These are phyloP conservation scores for Xylocopa sonorina DNA, from an alignment of 1,140 invertebrate species.

Conservation along the genomic window DNA sequence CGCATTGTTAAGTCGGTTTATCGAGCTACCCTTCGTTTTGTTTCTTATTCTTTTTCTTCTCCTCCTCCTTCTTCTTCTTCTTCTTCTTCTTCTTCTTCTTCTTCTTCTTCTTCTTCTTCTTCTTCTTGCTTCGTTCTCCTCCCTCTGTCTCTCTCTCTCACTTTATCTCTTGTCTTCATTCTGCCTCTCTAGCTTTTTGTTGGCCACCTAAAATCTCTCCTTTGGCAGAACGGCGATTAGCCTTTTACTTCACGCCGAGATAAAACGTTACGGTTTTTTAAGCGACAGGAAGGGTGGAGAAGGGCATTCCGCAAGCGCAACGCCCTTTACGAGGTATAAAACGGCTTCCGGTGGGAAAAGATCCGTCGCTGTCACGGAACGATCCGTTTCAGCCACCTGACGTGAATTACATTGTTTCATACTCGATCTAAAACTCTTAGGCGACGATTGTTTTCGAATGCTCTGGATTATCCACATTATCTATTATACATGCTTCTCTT, in stretches of 20 bases:
- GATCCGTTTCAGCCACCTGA: not conserved
- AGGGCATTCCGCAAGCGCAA: not conserved
- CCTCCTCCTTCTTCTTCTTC: not conserved
- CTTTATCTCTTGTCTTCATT: not conserved
- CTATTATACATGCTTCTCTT: too few relatives aligned
- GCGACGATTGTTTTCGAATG: conserved; percentile 8
- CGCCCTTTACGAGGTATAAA: conserved; percentile 46
- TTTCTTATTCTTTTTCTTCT: not conserved
- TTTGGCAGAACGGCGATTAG: conserved; percentile 23
- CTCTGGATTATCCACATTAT: not conserved
- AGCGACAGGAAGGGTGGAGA: not conserved
- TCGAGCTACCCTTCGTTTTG: conserved; percentile 18
- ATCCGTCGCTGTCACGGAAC: conserved; percentile 2
- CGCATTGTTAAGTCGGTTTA: conserved; percentile 42
- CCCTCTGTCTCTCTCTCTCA: too few relatives aligned
- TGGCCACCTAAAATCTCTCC: not conserved
- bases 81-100: too few relatives aligned
- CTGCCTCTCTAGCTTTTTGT: not conserved
- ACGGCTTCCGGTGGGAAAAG: not conserved
- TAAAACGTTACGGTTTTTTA: conserved; percentile 45
- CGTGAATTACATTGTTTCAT: not conserved
- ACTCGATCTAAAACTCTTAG: not conserved
- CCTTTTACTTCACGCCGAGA: conserved; percentile 22
- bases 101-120: not conserved
- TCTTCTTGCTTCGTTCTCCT: too few relatives aligned